These are phyloP conservation scores for Felis catus DNA, from an alignment of 2,113 vertebrate species.

Conservation along the genomic window F.catus_Fca126_mat1.0 CM031419.1:37973001-37973500, in stretches of 20 bases:
- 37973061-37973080: neutral
- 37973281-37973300: neutral
- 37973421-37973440: neutral
- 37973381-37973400: neutral
- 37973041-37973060: constrained; percentile 31
- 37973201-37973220: constrained; percentile 14
- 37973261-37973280: constrained; percentile 60
- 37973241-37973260: constrained; percentile 32
- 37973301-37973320: neutral
- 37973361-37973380: constrained; percentile 8
- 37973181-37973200: neutral
- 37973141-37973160: neutral
- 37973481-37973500: neutral
- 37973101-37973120: neutral
- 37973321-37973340: neutral
- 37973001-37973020: neutral
- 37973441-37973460: neutral
- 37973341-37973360: neutral
- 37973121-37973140: neutral
- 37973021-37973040: neutral
- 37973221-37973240: neutral
- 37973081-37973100: neutral
- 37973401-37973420: neutral
- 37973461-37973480: neutral
- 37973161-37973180: neutral